These are phyloP conservation scores for Hylyphantes graminicola DNA, from an alignment of 1,140 invertebrate genomes.

Conservation along the genomic window DNA sequence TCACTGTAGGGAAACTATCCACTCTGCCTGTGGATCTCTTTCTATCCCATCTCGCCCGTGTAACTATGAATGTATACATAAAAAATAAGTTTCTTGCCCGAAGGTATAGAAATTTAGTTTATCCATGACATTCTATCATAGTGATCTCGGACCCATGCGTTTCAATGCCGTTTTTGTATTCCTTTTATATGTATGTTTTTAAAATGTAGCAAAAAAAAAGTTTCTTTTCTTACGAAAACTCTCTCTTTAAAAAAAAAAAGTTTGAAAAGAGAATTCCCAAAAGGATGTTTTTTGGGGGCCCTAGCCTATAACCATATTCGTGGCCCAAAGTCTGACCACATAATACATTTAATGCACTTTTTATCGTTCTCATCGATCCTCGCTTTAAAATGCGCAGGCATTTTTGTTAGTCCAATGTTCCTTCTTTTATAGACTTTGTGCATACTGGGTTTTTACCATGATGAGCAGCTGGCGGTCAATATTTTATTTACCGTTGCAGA, in stretches of 20 bases:
- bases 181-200: conserved; percentile 47
- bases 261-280: conserved; percentile 60
- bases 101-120: conserved; percentile 56
- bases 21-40: conserved; percentile 7
- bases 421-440: conserved; percentile 53
- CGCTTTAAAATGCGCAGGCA: conserved; percentile 53
- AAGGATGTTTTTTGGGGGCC: conserved; percentile 46
- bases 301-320: conserved; percentile 58
- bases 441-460: conserved; percentile 48
- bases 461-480: conserved; percentile 57
- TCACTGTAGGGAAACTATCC: conserved; percentile 34
- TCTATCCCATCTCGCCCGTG: neutral
- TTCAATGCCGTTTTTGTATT: conserved; percentile 53
- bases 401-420: conserved; percentile 32
- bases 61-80: conserved; percentile 51
- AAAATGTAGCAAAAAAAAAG: conserved; percentile 22
- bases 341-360: conserved; percentile 62
- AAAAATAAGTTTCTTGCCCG: conserved; percentile 39
- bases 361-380: conserved; percentile 54
- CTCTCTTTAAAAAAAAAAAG: conserved; percentile 39
- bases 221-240: conserved; percentile 37
- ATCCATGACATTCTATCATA: conserved; percentile 41
- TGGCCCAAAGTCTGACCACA: conserved; percentile 54
- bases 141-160: conserved; percentile 30
- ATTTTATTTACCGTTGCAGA: conserved; percentile 59